A percentile compares a stretch with the other conserved stretches of the same genome.
Conservation (phyloP, 2,113 vertebrate species). For the Cryptotis parvus region DNA sequence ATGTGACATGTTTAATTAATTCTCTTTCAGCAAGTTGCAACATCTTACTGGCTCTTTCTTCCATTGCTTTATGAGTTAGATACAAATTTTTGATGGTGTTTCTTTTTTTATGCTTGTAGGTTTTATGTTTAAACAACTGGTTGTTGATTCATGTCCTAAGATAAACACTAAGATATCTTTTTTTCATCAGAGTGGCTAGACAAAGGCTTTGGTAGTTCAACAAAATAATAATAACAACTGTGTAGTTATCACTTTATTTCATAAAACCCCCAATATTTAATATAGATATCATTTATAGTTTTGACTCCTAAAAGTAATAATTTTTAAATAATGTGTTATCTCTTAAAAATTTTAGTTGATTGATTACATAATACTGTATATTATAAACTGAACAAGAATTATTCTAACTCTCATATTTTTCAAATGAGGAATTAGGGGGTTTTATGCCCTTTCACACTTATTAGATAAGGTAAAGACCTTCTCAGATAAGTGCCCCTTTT, state of each 20-base stretch:
- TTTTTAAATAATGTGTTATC: not conserved
- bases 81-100: not conserved
- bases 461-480: not conserved
- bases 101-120: constrained; percentile 16
- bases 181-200: not conserved
- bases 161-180: not conserved
- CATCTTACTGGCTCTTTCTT: not conserved
- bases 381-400: not conserved
- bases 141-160: not conserved
- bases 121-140: not conserved
- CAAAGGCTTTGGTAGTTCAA: not conserved
- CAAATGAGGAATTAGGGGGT: not conserved
- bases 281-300: not conserved
- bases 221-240: not conserved
- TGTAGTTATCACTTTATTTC: not conserved
- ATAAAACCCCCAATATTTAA: not conserved
- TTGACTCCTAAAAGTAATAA: too few relatives aligned
- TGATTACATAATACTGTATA: not conserved
- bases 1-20: not conserved
- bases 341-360: not conserved
- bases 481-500: not conserved
- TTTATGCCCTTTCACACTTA: not conserved
- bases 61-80: not conserved
- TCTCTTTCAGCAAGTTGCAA: not conserved
- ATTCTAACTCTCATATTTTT: not conserved